Evolutionary conservation across 2,113 vertebrate genomes (phyloP).

Genomic region (Odontesthes bonariensis): DNA sequence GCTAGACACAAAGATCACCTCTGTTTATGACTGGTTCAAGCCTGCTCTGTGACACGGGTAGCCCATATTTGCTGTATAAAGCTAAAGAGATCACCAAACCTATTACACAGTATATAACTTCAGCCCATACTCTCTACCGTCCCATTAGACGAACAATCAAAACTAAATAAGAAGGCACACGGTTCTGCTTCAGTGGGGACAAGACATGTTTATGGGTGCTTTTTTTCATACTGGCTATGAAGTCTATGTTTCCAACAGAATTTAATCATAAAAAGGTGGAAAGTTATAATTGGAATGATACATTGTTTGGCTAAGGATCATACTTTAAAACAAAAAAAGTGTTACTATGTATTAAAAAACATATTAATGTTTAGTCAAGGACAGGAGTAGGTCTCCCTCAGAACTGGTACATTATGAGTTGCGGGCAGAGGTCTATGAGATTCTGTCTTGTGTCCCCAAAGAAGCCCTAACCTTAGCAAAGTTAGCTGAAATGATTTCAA

Average conservation of each 20-base stretch:
- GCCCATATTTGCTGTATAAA: conserved; percentile 45
- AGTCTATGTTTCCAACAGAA: too few relatives aligned
- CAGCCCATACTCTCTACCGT: conserved; percentile 22
- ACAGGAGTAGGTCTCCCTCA: background rate
- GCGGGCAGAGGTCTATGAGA: background rate
- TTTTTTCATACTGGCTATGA: too few relatives aligned
- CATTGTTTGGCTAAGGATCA: background rate
- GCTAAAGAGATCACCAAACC: conserved; percentile 44
- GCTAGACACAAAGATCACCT: conserved; percentile 68
- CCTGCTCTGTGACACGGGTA: conserved; percentile 49
- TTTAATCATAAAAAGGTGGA: too few relatives aligned
- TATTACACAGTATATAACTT: conserved; percentile 59
- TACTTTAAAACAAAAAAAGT: background rate
- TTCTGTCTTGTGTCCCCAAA: background rate
- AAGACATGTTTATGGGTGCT: background rate
- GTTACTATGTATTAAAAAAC: background rate
- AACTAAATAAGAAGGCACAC: conserved; percentile 25
- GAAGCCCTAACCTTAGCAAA: background rate
- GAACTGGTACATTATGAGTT: background rate
- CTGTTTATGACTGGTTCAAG: conserved; percentile 56
- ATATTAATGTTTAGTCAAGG: background rate
- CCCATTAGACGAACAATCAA: conserved; percentile 1
- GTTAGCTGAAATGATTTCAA: conserved; percentile 27
- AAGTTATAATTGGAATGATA: too few relatives aligned
- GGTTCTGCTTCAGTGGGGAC: background rate